A percentile compares a stretch with the other conserved stretches of the same genome.
Evolutionary conservation across 1,140 invertebrate species (phyloP).

Genomic region (Drosophila erecta): DNA sequence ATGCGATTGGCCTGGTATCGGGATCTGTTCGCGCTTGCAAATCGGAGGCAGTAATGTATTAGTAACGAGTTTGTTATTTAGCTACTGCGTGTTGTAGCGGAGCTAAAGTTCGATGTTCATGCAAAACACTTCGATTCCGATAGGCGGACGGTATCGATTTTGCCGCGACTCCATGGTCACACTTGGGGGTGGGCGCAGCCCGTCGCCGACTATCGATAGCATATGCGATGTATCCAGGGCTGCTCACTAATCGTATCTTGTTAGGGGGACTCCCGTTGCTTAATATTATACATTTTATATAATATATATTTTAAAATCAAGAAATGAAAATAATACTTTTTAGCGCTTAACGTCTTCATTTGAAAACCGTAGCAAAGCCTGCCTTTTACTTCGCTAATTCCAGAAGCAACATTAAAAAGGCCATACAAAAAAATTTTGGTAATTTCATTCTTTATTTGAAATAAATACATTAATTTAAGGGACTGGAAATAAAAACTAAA

Average conservation of each 20-base stretch:
- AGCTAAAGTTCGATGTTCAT: conserved; percentile 25
- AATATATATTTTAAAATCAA: too few relatives aligned
- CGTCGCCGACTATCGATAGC: background rate
- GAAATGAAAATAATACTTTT: too few relatives aligned
- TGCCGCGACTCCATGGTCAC: background rate
- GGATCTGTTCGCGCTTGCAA: conserved; percentile 30
- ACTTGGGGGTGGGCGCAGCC: background rate
- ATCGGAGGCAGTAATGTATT: conserved; percentile 27
- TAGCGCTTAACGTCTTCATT: too few relatives aligned
- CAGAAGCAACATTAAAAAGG: too few relatives aligned
- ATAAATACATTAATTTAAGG: too few relatives aligned
- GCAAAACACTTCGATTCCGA: conserved; percentile 16
- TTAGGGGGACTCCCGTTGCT: background rate
- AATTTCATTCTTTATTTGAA: too few relatives aligned
- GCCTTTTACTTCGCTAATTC: too few relatives aligned
- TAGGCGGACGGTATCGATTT: background rate
- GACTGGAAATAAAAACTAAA: too few relatives aligned
- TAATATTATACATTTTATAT: background rate
- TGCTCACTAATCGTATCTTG: background rate
- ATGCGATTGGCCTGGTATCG: conserved; percentile 11
- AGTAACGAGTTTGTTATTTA: conserved; percentile 37
- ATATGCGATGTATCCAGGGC: background rate
- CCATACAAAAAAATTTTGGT: too few relatives aligned
- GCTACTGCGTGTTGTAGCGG: conserved; percentile 25
- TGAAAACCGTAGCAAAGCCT: too few relatives aligned